Evolutionary conservation across 1,140 invertebrate species (phyloP).

Genomic region (Procambarus virginalis): DNA sequence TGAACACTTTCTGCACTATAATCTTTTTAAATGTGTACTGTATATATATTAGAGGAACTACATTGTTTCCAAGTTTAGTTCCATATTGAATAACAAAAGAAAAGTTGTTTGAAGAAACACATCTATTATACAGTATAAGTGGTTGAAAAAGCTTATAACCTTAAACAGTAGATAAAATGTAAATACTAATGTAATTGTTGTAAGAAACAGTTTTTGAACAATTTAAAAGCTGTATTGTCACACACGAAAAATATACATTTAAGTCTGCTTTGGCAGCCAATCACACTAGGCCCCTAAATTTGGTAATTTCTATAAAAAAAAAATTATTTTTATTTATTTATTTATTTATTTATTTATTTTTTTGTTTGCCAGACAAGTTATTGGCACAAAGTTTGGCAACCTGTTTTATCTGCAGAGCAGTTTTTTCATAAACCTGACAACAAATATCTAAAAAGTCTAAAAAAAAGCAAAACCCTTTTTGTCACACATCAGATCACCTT

Average conservation of each 20-base stretch:
- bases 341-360: not conserved
- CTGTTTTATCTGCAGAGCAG: constrained; percentile 1
- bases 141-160: no score
- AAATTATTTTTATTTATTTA: no score
- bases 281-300: no score
- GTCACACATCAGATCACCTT: not conserved
- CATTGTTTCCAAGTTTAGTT: not conserved
- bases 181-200: no score
- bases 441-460: not conserved
- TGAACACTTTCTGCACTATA: not conserved
- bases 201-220: no score
- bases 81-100: not conserved
- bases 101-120: no score
- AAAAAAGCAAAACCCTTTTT: not conserved
- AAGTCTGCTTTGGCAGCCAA: no score
- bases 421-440: not conserved
- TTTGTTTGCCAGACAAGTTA: not conserved
- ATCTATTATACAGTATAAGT: no score
- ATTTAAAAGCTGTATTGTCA: no score
- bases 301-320: no score
- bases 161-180: no score
- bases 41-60: not conserved
- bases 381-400: constrained; percentile 9
- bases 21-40: not conserved
- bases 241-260: no score